A percentile compares a stretch with the other conserved stretches of the same genome.
These are phyloP conservation scores for Resseliella maxima DNA, from an alignment of 2,888 invertebrate genomes.

Conservation along the genomic window DNA sequence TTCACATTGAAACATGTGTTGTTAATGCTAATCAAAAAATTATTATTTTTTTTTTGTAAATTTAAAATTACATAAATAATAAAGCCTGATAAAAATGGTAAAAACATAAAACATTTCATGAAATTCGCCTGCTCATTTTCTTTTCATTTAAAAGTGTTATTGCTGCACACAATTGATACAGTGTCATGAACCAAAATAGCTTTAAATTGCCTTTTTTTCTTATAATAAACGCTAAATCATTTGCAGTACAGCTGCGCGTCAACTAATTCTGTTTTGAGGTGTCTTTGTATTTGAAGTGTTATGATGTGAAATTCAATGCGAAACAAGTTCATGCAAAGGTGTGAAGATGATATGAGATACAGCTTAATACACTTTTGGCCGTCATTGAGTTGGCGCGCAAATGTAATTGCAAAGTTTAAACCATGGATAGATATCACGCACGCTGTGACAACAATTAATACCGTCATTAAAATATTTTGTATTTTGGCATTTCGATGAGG, in stretches of 20 bases:
- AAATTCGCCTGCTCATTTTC: too few relatives aligned
- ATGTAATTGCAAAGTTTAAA: not conserved
- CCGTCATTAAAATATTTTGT: slow-evolving; percentile 39
- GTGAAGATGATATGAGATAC: not conserved
- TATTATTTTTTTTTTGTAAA: too few relatives aligned
- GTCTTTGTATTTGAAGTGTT: not conserved
- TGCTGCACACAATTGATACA: not conserved
- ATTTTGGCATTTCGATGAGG: not conserved
- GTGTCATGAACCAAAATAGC: not conserved
- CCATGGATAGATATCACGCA: slow-evolving; percentile 2
- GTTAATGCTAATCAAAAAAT: too few relatives aligned
- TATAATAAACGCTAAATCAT: not conserved
- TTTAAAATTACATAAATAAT: too few relatives aligned
- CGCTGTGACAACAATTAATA: slow-evolving; percentile 54
- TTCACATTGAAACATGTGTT: too few relatives aligned
- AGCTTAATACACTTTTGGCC: not conserved
- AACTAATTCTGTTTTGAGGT: not conserved
- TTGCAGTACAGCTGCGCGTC: not conserved
- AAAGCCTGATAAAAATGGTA: too few relatives aligned
- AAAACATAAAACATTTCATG: too few relatives aligned
- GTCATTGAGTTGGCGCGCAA: not conserved
- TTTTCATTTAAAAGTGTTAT: not conserved
- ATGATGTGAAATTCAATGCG: not conserved
- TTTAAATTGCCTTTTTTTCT: slow-evolving; percentile 1
- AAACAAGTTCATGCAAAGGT: not conserved